phyloP scores from a whole-genome alignment of 2,888 invertebrate species.

The Willowsia nigromaculata region DNA sequence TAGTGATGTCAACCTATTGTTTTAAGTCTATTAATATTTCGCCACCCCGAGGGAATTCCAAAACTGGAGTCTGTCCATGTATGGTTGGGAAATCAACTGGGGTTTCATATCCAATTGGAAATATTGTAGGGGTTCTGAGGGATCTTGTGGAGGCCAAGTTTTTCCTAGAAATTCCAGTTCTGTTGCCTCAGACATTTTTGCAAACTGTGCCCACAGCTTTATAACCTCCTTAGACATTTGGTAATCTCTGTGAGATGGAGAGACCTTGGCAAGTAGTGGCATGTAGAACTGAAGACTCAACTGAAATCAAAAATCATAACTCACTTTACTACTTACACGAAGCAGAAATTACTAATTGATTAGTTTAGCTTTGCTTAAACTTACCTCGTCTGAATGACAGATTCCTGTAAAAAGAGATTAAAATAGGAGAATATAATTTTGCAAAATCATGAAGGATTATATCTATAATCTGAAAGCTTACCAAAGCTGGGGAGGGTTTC shows the following conservation, averaged over 20 bases:
- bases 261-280: constrained; percentile 49
- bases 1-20: too few species aligned
- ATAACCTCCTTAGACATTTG: constrained; percentile 52
- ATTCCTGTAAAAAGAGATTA: constrained; percentile 27
- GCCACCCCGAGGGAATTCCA: constrained; percentile 65
- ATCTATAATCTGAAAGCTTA: neutral
- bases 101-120: constrained; percentile 61
- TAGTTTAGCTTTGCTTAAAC: too few species aligned
- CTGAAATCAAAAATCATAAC: constrained; percentile 22
- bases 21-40: too few species aligned
- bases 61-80: constrained; percentile 54
- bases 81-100: constrained; percentile 60
- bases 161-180: constrained; percentile 53
- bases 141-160: constrained; percentile 59
- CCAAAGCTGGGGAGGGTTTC: constrained; percentile 59
- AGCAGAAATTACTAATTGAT: neutral
- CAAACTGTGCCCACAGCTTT: constrained; percentile 57
- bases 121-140: constrained; percentile 35
- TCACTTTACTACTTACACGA: neutral
- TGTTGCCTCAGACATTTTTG: constrained; percentile 28
- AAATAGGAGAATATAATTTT: too few species aligned
- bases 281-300: constrained; percentile 67
- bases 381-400: constrained; percentile 67
- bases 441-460: too few species aligned
- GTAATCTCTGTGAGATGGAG: constrained; percentile 54